Base-by-base conservation (phyloP, 2,113 vertebrate species). In the Tenrec ecaudatus region DNA sequence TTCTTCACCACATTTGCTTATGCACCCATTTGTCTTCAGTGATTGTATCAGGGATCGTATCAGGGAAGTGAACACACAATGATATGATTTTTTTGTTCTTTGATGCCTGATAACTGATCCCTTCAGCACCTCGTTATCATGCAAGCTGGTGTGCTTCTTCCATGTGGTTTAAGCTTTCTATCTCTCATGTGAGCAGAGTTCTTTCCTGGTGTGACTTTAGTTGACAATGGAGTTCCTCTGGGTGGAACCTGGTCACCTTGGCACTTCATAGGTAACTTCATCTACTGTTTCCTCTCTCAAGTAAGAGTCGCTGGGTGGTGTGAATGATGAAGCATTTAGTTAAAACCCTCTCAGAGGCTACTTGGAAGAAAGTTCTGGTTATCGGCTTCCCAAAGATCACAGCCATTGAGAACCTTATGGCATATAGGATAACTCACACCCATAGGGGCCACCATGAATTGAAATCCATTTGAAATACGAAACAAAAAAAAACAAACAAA, bases 171-270 rank as follows among this genome's bases (percentile, higher is more conserved):
- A 73, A 79, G 64, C 6, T 23, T 64, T 19, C 23, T 43, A 15
- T 25, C 11, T 53, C 33, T 92, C 73, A 77, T n/a, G 73, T 84
- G 25, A 78, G 71, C 25, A 94, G 73, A 82, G 4, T 82, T 77
- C 79, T 38, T 58, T 73, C 23, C 8, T 58, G 25, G 38, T 47
- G 33, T 88, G 22, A 12, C 69, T 92, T 80, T 23, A 93, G 58
- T 9, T 83, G 38, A 77, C 36, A 64, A 58, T 71, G 29, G 8
- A 71, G 89, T 82, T 5, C 68, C 12, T 47, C 25, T 29, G 38
- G 29, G 20, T 64, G 19, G 71, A 60, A 53, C 25, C 1, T 64
- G 25, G 12, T 14, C 53, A 11, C 25, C 0, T 0, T 19, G 6
- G 33, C 2, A 11, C 14, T 62, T 80, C 40, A 15, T 47, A 2